Conservation (phyloP, 2,113 vertebrate genomes). For the Pristiophorus japonicus region DNA sequence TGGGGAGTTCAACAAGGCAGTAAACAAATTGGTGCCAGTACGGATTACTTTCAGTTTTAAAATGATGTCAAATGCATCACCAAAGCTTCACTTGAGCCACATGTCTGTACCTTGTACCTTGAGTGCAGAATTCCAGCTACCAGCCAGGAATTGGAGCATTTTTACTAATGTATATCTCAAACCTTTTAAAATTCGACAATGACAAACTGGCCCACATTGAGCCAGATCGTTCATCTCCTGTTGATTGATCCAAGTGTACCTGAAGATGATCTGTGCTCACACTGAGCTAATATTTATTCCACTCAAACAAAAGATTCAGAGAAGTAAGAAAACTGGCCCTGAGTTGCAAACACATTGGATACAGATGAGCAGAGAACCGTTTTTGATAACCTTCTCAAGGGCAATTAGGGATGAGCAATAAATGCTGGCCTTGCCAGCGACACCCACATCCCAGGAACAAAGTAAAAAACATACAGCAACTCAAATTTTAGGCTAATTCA, state of each 20-base stretch:
- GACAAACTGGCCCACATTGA: neutral
- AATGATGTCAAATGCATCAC: neutral
- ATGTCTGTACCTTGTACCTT: neutral
- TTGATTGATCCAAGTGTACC: neutral
- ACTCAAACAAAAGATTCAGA: neutral
- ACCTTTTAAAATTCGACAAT: neutral
- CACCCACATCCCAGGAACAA: too few species aligned
- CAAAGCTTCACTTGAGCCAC: neutral
- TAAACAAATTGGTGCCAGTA: neutral
- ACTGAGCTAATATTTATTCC: neutral
- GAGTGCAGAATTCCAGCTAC: neutral
- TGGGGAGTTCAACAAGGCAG: neutral
- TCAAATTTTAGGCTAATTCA: neutral
- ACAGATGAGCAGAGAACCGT: neutral
- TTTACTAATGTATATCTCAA: neutral
- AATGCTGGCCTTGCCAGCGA: too few species aligned
- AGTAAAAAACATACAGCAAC: neutral
- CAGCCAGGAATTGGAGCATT: neutral
- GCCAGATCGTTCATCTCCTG: neutral
- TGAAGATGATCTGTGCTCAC: neutral
- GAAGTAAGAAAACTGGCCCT: neutral
- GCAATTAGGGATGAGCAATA: too few species aligned
- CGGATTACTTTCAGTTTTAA: neutral
- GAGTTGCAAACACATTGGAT: neutral
- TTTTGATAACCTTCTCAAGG: neutral